Evolutionary conservation across 2,113 vertebrate species (phyloP), one percentile per base, ranked within the genome.

Genomic region (Corvus moneduloides): DNA sequence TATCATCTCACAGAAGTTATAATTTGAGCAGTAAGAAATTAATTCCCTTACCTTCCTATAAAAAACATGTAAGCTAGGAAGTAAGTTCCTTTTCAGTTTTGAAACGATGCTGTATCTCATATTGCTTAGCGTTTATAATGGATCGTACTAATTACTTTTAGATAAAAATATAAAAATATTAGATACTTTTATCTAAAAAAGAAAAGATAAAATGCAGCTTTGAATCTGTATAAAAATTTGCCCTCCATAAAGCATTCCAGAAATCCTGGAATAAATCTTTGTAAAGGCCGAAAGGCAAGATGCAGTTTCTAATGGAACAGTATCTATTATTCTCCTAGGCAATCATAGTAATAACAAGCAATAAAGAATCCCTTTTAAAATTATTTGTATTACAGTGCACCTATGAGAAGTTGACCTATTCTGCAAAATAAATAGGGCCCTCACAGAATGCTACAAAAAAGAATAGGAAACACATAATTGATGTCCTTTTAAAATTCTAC

Each of bases 361-460:
- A 76, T 96, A 96, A 97, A 97, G 52, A 91, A 96, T 46, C 39
- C 79, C 72, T 95, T 90, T 91, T 90, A 93, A 97, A 97, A 72
- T 84, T 83, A 54, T 48, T 35, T 52, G 19, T 87, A 85, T 96
- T 94, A 80, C 85, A 71, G 78, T 55, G 72, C 46, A 56, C 61
- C 92, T 91, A 44, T 95, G 86, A 71, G 66, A 93, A 97, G 74
- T 30, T 63, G 28, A 90, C 84, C 58, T 97, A 84, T 93, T 84
- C 88, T 56, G 23, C 8, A 74, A 87, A 81, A 97, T 92, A 96
- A 96, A 97, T 89, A 87, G 56, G 81, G 52, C 41, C 55, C 32
- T 94, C 68, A 56, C 46, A 91, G 94, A 97, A 94, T 86, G 79
- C 39, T 39, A 44, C 3, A 32, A 76, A 89, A 95, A 86, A 54